Evolutionary conservation across 2,113 vertebrate species (phyloP), one percentile per base, ranked within the genome.

Genomic region (Phalacrocorax carbo): DNA sequence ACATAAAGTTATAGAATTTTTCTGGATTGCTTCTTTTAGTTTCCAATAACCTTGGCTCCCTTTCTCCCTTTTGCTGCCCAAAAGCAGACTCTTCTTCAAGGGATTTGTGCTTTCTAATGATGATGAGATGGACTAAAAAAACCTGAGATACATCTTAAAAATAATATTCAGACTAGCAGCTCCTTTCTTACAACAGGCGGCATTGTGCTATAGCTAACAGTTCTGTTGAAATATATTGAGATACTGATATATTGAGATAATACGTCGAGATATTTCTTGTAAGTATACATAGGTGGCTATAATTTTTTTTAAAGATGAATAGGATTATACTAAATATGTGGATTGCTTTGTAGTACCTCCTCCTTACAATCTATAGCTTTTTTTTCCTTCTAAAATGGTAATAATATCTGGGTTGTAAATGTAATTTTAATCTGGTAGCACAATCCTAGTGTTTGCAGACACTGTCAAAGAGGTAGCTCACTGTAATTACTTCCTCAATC

Each of bases 401-500:
- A 89, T 8, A 79, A 94, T 95, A 97, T 95, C 90, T 91, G 83
- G 68, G 72, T 82, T 91, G 60, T 82, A 95, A 96, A 97, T 86
- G 79, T 89, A 94, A 97, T 97, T 97, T 97, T 95, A 97, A 97
- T 98, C 86, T 83, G 78, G 93, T 87, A 81, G 88, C 86, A 88
- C 85, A 94, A 92, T 90, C 81, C 44, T 48, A 32, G 57, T 94
- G 88, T 96, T 98, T 97, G 95, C 94, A 97, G 94, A 94, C 58
- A 83, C 81, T 92, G 82, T 95, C 82, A 88, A 90, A 96, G 91
- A 95, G 78, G 91, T 66, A 93, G 85, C 86, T 93, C 62, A 73
- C 90, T 96, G 82, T 96, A 98, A 98, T 98, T 98, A 97, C 96
- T 98, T 97, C 94, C 94, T 97, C 97, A 97, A 93, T 98, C 97